Conservation (phyloP, 2,888 invertebrate species). For the Cataglyphis rosenhaueri region DNA sequence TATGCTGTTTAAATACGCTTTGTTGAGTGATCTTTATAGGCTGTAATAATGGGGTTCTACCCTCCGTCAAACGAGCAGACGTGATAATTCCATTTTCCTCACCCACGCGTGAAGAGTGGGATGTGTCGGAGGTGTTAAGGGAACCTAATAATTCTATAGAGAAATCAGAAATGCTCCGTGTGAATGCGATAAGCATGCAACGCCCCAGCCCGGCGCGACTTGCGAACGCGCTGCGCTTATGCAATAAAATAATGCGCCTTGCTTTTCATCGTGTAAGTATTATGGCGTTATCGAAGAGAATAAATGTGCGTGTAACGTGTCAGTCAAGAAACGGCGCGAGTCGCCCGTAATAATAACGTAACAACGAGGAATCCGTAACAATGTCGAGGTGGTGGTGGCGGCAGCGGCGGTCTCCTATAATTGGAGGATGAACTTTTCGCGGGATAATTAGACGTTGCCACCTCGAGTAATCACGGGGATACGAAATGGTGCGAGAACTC, state of each 20-base stretch:
- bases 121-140: conserved; percentile 46
- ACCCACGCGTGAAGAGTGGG: conserved; percentile 52
- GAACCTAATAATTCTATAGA: conserved; percentile 45
- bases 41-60: conserved; percentile 47
- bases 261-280: conserved; percentile 43
- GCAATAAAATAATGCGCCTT: conserved; percentile 37
- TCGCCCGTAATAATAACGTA: conserved; percentile 62
- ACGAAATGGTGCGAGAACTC: conserved; percentile 55
- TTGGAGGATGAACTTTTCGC: conserved; percentile 78
- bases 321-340: conserved; percentile 46
- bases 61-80: conserved; percentile 43
- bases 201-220: neutral
- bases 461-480: conserved; percentile 64
- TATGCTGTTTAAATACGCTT: conserved; percentile 18
- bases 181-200: conserved; percentile 40
- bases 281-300: conserved; percentile 54
- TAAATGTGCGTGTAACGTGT: conserved; percentile 55
- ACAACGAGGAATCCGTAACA: conserved; percentile 68
- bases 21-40: conserved; percentile 17
- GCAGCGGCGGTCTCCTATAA: conserved; percentile 72
- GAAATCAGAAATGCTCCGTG: conserved; percentile 34
- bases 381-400: conserved; percentile 58
- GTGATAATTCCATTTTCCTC: conserved; percentile 53
- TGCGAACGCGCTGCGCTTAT: neutral
- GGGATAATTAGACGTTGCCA: conserved; percentile 80